Conservation (phyloP, 2,888 invertebrate species). For the Pseudococcus viburni region DNA sequence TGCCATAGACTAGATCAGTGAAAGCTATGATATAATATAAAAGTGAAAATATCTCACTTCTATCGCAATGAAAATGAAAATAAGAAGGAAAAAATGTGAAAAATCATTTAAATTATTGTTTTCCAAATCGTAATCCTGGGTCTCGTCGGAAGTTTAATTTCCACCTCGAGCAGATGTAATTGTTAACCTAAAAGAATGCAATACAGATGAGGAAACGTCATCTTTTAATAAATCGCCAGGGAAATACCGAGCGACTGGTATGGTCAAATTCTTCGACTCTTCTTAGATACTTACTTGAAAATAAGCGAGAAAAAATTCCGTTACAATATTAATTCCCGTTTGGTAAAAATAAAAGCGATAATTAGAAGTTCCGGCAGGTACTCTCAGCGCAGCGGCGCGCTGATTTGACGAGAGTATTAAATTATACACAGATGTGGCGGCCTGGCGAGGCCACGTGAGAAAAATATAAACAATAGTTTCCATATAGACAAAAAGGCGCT, state of each 20-base stretch:
- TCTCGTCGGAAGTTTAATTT: background rate
- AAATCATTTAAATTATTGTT: background rate
- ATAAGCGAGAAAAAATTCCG: background rate
- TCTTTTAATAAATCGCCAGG: background rate
- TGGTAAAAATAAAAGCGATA: slow-evolving; percentile 45
- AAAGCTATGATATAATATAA: background rate
- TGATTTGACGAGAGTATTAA: slow-evolving; percentile 8
- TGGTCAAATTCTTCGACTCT: too few species aligned
- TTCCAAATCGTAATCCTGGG: too few species aligned
- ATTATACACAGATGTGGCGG: background rate
- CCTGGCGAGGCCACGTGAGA: background rate
- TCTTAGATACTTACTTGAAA: background rate
- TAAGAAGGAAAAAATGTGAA: background rate
- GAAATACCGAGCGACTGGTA: too few species aligned
- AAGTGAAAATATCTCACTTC: background rate
- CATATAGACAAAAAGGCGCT: background rate
- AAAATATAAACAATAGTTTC: slow-evolving; percentile 27
- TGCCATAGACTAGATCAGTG: background rate
- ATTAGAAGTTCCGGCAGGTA: slow-evolving; percentile 40
- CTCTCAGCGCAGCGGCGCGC: slow-evolving; percentile 7
- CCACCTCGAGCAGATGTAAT: background rate
- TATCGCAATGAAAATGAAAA: background rate
- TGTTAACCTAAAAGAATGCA: background rate
- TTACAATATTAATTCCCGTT: slow-evolving; percentile 39
- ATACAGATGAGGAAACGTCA: background rate